Evolutionary conservation across 2,888 invertebrate genomes (phyloP).

Genomic region (Onthophagus sagittarius): DNA sequence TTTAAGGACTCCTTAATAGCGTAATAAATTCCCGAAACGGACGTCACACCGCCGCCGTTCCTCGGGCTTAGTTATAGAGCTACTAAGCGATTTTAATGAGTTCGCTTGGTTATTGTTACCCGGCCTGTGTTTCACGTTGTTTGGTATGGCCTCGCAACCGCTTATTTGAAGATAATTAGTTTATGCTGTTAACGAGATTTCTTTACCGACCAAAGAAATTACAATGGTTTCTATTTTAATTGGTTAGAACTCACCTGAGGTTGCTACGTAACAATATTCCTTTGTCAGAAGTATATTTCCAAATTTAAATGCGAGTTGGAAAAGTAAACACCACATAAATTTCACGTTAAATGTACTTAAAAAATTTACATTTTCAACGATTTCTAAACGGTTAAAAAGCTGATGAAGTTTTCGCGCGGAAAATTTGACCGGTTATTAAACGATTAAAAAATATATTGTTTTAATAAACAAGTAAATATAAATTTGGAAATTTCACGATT

Average conservation of each 20-base stretch:
- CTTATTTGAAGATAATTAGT: neutral
- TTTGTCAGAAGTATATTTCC: neutral
- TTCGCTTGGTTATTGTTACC: neutral
- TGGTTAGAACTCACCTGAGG: neutral
- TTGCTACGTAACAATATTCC: neutral
- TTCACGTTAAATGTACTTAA: too few relatives aligned
- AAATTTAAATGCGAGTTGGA: too few relatives aligned
- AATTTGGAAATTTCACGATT: neutral
- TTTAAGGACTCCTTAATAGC: conserved; percentile 10
- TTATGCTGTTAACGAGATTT: neutral
- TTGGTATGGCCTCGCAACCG: neutral
- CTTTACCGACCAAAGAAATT: neutral
- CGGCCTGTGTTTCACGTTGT: neutral
- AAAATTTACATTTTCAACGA: too few relatives aligned
- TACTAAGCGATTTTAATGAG: conserved; percentile 11
- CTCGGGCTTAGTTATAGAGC: neutral
- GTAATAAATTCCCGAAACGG: conserved; percentile 2
- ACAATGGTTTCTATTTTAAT: neutral
- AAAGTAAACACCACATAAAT: too few relatives aligned
- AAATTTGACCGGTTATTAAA: neutral
- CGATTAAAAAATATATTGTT: neutral
- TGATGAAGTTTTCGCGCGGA: too few relatives aligned
- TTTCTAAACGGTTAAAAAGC: too few relatives aligned
- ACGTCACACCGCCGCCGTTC: neutral
- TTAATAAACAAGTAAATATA: neutral